Evolutionary conservation across 2,113 vertebrate species (phyloP), one percentile per base, ranked within the genome.

Genomic region (Dicaeum eximium): DNA sequence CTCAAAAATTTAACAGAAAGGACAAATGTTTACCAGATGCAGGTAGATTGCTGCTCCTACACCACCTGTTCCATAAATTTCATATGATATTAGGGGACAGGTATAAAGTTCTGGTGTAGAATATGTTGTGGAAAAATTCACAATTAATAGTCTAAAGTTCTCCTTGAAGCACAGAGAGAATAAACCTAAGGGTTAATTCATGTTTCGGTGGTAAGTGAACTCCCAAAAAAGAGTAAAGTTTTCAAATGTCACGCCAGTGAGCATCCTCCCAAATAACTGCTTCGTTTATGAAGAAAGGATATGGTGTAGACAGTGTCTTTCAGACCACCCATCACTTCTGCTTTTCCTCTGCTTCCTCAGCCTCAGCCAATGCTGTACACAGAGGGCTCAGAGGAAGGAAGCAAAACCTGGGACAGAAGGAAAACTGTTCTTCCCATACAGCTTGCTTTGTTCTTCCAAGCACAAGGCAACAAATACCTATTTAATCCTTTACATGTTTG

Each of bases 401-500:
- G 30, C 2, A 74, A 81, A 92, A 53, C 21, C 21, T 53, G 38
- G n/a, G 16, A 40, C 33, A 57, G 47, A 25, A 74, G n/a, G 45
- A 61, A 79, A 60, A 66, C 30, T 0, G 0, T 58, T 80, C 21
- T 74, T 25, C 21, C 21, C 1, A 0, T 54, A 44, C 12, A 82
- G 24, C 47, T 81, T 87, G 15, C 30, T 85, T 89, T 95, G 11
- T 45, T 85, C 50, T 50, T 75, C 35, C 58, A 62, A 69, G 33
- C 23, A 57, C 33, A 66, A 65, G 18, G 57, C 37, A 79, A 65
- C 45, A 73, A 93, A 65, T 87, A 54, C 14, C 45, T 80, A 21
- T 42, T 92, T 89, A 85, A 95, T 75, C 74, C 38, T 82, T 69
- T 82, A 42, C 35, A 23, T 90, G 70, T 64, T 95, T 93, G 48